These are phyloP conservation scores for Aricia agestis DNA, from an alignment of 1,140 invertebrate genomes.

Conservation along the genomic window DNA sequence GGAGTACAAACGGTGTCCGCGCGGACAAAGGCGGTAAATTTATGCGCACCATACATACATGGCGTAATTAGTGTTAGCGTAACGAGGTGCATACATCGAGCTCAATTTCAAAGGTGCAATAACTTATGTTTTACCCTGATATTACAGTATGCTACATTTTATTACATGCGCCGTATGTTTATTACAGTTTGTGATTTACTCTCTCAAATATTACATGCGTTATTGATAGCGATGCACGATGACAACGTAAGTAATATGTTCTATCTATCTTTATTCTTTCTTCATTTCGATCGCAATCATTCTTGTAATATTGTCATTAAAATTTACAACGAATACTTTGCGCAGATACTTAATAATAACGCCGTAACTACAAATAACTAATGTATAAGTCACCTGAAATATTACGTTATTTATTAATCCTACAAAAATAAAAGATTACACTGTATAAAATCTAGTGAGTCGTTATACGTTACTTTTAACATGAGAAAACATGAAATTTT, in stretches of 20 bases:
- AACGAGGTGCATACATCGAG: slow-evolving; percentile 11
- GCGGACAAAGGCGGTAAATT: slow-evolving; percentile 27
- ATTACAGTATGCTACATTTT: not conserved
- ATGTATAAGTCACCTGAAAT: too few relatives aligned
- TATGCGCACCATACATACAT: slow-evolving; percentile 15
- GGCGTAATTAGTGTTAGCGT: slow-evolving; percentile 31
- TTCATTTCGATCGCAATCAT: too few relatives aligned
- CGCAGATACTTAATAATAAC: too few relatives aligned
- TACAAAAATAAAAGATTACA: too few relatives aligned
- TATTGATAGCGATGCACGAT: not conserved
- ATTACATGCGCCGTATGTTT: not conserved
- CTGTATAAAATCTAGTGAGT: too few relatives aligned
- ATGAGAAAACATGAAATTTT: too few relatives aligned
- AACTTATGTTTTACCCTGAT: not conserved
- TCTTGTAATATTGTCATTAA: too few relatives aligned
- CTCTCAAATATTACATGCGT: not conserved
- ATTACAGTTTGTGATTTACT: not conserved
- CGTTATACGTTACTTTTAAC: too few relatives aligned
- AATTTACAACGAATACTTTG: too few relatives aligned
- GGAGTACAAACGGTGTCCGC: slow-evolving; percentile 30
- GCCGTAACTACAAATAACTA: too few relatives aligned
- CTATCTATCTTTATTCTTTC: too few relatives aligned
- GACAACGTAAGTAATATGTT: not conserved
- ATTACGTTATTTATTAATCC: too few relatives aligned
- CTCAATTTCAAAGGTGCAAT: slow-evolving; percentile 13